Percentiles rank a stretch among this genome's conserved stretches.
Evolutionary conservation across 2,797 vertebrate species (phyloP).

Genomic region (Crossoptilon crossoptilon): DNA sequence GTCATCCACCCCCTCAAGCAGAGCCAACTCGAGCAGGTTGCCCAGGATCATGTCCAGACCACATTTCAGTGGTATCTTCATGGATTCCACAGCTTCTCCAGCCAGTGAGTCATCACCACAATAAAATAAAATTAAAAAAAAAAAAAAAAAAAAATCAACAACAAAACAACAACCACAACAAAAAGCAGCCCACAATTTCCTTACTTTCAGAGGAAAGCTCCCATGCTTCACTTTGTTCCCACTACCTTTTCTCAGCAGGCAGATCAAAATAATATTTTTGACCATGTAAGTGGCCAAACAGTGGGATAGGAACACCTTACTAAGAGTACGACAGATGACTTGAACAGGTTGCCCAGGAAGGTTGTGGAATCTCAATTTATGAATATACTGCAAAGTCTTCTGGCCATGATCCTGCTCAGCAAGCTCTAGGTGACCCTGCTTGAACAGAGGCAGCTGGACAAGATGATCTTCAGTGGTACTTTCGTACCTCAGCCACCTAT

Average conservation of each 20-base stretch:
- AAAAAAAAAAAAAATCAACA: no score
- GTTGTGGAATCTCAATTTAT: not conserved
- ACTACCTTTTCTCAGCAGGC: not conserved
- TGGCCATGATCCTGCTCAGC: not conserved
- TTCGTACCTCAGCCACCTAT: not conserved
- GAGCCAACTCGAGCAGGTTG: not conserved
- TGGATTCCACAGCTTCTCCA: not conserved
- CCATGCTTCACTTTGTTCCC: not conserved
- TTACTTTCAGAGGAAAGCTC: not conserved
- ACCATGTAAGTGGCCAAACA: not conserved
- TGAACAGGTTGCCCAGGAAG: no score
- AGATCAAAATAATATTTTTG: not conserved
- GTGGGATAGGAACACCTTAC: not conserved
- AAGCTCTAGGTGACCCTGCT: not conserved
- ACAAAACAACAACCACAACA: no score
- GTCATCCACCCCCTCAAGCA: not conserved
- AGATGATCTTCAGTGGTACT: not conserved
- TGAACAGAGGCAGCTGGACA: not conserved
- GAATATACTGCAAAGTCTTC: not conserved
- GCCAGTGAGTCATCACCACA: not conserved
- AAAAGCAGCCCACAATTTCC: not conserved
- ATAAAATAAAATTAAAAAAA: not conserved
- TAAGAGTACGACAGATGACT: not conserved
- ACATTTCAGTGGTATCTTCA: not conserved
- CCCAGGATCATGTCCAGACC: accelerated